Conservation (phyloP, 2,888 invertebrate genomes). For the Amphimallon solstitiale region DNA sequence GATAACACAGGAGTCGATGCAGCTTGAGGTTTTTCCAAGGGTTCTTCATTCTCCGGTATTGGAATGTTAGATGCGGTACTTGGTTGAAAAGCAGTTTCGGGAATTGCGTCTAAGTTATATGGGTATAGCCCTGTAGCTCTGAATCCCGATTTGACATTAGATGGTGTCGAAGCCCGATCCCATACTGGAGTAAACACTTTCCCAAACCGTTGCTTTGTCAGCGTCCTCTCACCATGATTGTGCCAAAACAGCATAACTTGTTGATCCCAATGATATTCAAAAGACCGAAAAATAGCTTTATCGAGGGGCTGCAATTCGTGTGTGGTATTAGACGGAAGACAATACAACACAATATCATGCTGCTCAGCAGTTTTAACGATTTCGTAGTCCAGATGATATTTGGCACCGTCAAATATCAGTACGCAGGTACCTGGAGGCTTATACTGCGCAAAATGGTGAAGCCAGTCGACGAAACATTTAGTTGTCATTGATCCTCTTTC, state of each 20-base stretch:
- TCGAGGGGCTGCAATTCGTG: slow-evolving; percentile 57
- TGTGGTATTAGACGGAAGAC: slow-evolving; percentile 57
- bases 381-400: slow-evolving; percentile 50
- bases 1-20: too few relatives aligned
- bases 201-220: slow-evolving; percentile 53
- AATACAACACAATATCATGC: slow-evolving; percentile 51
- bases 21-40: too few relatives aligned
- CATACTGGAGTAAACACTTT: slow-evolving; percentile 46
- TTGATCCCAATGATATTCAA: slow-evolving; percentile 55
- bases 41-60: too few relatives aligned
- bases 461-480: slow-evolving; percentile 23
- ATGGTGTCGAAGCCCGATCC: slow-evolving; percentile 21
- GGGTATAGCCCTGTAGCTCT: too few relatives aligned
- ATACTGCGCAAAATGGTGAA: slow-evolving; percentile 10
- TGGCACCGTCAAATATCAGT: slow-evolving; percentile 53
- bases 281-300: slow-evolving; percentile 55
- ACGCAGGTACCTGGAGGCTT: slow-evolving; percentile 45
- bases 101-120: too few relatives aligned
- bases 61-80: too few relatives aligned
- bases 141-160: not conserved
- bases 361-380: slow-evolving; percentile 53
- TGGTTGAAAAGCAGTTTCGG: too few relatives aligned
- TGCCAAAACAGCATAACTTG: slow-evolving; percentile 54
- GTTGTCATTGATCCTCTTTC: slow-evolving; percentile 52
- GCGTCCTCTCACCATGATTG: slow-evolving; percentile 45